Evolutionary conservation across 2,113 vertebrate species (phyloP), one percentile per base, ranked within the genome.

Genomic region (Riparia riparia): DNA sequence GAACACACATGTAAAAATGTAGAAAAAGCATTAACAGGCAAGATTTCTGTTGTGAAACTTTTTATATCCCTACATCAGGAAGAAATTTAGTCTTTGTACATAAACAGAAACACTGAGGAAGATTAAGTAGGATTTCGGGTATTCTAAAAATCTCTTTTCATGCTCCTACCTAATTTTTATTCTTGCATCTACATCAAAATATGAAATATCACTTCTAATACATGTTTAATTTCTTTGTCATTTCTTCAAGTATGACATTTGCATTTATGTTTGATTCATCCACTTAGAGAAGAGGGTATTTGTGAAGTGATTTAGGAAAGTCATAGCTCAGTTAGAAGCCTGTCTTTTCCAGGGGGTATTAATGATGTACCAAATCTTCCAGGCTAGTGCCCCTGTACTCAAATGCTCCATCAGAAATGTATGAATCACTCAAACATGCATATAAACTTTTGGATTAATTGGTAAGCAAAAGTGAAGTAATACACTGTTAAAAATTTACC

Each of bases 351-450:
- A 8, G 53, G 15, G 13, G 32, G 16, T n/a, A 74, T 56, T 84
- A 72, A 86, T 57, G 90, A 68, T 72, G 79, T 34, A 68, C 29
- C 20, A 45, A 61, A 89, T 54, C 17, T 73, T 53, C 51, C 66
- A 86, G 32, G 31, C 26, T 74, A 66, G 8, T 31, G 39, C 7
- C 13, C 14, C 45, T 76, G 42, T 16, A 61, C 32, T 93, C 26
- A 57, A 41, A 68, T 42, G 42, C 31, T 87, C 15, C 19, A 69
- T 82, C 44, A 86, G 50, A 92, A 95, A 78, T 81, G 5, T 49
- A 49, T 49, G 6, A 72, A 57, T 69, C 60, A 10, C 9, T 89
- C 26, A 65, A 87, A 80, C 32, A 51, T 45, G 32, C 32, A 51
- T 64, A 57, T 85, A 90, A 31, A 1, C 2, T 24, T 14, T 76